These are phyloP conservation scores for Meganola albula DNA, from an alignment of 2,888 invertebrate genomes.

Conservation along the genomic window DNA sequence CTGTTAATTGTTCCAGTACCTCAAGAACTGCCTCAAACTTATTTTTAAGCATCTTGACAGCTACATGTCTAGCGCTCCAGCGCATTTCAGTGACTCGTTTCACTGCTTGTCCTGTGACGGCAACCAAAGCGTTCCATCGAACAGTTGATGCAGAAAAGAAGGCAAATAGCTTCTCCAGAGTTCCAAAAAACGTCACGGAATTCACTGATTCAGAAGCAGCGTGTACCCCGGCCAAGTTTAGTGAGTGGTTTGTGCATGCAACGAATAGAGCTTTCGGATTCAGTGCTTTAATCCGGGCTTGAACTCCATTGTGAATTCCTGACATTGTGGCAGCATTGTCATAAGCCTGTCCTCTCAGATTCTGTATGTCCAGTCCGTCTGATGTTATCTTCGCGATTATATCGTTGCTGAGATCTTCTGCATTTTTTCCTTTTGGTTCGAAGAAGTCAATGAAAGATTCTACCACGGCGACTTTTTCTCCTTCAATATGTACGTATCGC, in stretches of 20 bases:
- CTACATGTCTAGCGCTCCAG: too few relatives aligned
- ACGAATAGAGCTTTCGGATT: constrained; percentile 18
- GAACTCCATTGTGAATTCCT: constrained; percentile 12
- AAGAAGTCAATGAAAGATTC: too few relatives aligned
- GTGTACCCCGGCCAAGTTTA: constrained; percentile 23
- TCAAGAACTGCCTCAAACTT: too few relatives aligned
- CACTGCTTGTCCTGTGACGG: constrained; percentile 14
- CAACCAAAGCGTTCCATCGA: constrained; percentile 13
- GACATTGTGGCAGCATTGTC: constrained; percentile 27
- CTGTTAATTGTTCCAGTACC: too few relatives aligned
- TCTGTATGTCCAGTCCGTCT: constrained; percentile 17
- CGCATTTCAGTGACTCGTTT: constrained; percentile 17
- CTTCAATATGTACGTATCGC: too few relatives aligned
- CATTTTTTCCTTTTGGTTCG: too few relatives aligned
- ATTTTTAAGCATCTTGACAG: too few relatives aligned
- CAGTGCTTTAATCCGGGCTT: constrained; percentile 12
- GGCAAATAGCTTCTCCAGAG: constrained; percentile 14
- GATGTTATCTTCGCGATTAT: too few relatives aligned
- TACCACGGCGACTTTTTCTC: too few relatives aligned
- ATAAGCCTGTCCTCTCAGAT: constrained; percentile 18
- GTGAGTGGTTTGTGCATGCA: constrained; percentile 16
- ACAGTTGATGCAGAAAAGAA: constrained; percentile 14
- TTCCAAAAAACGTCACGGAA: constrained; percentile 21
- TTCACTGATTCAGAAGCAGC: constrained; percentile 17
- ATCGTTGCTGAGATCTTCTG: too few relatives aligned